Percentiles rank a stretch among this genome's conserved stretches.
Evolutionary conservation across 2,797 vertebrate species (phyloP).

Genomic region (Carduelis carduelis): DNA sequence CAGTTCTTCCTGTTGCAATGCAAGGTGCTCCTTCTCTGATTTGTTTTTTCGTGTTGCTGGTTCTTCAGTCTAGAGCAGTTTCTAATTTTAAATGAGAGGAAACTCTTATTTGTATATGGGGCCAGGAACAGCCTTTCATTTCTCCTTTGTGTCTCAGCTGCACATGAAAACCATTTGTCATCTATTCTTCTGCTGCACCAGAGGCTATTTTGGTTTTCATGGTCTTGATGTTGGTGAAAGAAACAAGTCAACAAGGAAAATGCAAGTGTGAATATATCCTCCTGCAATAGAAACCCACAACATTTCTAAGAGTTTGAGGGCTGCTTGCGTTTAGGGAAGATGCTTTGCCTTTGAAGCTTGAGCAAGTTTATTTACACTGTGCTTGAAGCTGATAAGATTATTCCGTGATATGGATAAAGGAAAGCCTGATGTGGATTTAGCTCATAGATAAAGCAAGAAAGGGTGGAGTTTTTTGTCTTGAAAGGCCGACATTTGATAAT

Average conservation of each 20-base stretch:
- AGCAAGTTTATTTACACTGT: slow-evolving; percentile 30
- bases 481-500: background rate
- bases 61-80: slow-evolving; percentile 7
- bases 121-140: slow-evolving; percentile 55
- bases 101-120: slow-evolving; percentile 59
- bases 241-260: slow-evolving; percentile 61
- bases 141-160: slow-evolving; percentile 56
- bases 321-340: background rate
- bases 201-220: slow-evolving; percentile 58
- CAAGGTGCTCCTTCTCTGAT: slow-evolving; percentile 15
- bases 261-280: slow-evolving; percentile 59
- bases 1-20: background rate
- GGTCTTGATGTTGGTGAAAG: slow-evolving; percentile 44
- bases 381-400: slow-evolving; percentile 44
- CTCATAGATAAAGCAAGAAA: background rate
- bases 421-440: background rate
- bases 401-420: background rate
- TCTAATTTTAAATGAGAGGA: slow-evolving; percentile 66
- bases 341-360: slow-evolving; percentile 45
- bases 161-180: slow-evolving; percentile 20
- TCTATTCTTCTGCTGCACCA: slow-evolving; percentile 27
- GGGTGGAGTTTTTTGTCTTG: background rate
- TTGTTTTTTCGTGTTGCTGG: background rate
- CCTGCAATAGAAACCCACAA: slow-evolving; percentile 40
- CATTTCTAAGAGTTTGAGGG: background rate